phyloP scores from a whole-genome alignment of 2,797 vertebrate genomes.

The Chiroxiphia lanceolata region DNA sequence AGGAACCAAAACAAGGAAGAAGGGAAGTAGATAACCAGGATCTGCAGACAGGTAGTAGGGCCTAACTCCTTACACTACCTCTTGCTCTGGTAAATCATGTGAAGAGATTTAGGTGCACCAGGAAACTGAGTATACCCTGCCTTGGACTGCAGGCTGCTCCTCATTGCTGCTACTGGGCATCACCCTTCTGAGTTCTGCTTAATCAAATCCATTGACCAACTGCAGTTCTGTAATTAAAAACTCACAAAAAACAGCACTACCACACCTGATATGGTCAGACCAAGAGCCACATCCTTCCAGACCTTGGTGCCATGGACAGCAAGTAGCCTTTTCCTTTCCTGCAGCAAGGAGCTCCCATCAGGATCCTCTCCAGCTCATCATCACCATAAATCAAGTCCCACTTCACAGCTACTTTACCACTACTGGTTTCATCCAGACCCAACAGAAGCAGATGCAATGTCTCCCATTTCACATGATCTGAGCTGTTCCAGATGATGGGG shows the following conservation, averaged over 20 bases:
- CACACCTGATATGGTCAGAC: background rate
- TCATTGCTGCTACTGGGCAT: accelerated
- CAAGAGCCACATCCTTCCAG: background rate
- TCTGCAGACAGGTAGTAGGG: background rate
- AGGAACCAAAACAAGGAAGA: background rate
- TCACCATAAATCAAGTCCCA: background rate
- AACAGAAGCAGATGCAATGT: background rate
- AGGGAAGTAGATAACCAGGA: background rate
- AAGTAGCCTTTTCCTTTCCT: background rate
- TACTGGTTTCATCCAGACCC: background rate
- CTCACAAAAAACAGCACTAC: background rate
- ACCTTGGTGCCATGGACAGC: background rate
- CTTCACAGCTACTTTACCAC: background rate
- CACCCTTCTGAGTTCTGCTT: background rate
- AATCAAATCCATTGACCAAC: background rate
- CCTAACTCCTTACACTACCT: background rate
- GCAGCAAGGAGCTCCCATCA: background rate
- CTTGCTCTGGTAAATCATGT: background rate
- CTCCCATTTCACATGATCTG: background rate
- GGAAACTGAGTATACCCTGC: background rate
- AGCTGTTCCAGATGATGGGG: background rate
- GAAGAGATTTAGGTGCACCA: background rate
- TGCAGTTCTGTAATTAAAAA: background rate
- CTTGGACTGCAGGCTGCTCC: background rate
- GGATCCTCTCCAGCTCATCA: background rate